Evolutionary conservation across 2,797 vertebrate genomes (phyloP).

Genomic region (Knipowitschia caucasica): DNA sequence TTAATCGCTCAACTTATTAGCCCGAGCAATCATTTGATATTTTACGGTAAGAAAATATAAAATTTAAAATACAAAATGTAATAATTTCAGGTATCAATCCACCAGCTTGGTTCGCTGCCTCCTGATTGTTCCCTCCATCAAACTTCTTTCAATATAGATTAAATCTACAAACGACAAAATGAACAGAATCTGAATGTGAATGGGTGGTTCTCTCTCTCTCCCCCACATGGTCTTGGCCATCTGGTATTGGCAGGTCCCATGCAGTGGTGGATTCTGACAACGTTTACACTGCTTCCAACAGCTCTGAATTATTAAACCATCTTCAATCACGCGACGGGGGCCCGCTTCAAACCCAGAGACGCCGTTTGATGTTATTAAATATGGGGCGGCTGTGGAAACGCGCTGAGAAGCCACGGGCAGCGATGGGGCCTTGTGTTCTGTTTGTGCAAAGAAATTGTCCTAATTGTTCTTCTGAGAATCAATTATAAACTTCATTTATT

Average conservation of each 20-base stretch:
- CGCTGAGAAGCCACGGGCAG: not conserved
- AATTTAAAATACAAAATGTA: too few relatives aligned
- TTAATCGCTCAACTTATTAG: too few relatives aligned
- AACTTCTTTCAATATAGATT: too few relatives aligned
- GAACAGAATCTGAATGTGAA: too few relatives aligned
- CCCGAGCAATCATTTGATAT: too few relatives aligned
- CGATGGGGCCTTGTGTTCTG: not conserved
- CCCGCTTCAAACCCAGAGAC: constrained; percentile 29
- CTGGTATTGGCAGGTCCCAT: constrained; percentile 66
- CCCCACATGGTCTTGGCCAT: constrained; percentile 60
- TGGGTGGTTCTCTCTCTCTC: not conserved
- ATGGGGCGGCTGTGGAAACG: constrained; percentile 9
- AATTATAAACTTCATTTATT: constrained; percentile 18
- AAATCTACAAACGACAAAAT: too few relatives aligned
- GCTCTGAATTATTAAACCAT: constrained; percentile 71
- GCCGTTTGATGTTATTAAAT: constrained; percentile 33
- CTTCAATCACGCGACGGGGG: constrained; percentile 39
- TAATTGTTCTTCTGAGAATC: constrained; percentile 1
- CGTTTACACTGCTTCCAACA: constrained; percentile 42
- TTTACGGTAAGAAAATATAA: too few relatives aligned
- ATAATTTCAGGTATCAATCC: too few relatives aligned
- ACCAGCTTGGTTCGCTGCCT: too few relatives aligned
- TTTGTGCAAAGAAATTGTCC: constrained; percentile 1
- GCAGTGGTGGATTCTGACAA: constrained; percentile 65
- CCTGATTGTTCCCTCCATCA: too few relatives aligned